phyloP scores from a whole-genome alignment of 1,140 invertebrate species.

The Zaprionus nigranus region DNA sequence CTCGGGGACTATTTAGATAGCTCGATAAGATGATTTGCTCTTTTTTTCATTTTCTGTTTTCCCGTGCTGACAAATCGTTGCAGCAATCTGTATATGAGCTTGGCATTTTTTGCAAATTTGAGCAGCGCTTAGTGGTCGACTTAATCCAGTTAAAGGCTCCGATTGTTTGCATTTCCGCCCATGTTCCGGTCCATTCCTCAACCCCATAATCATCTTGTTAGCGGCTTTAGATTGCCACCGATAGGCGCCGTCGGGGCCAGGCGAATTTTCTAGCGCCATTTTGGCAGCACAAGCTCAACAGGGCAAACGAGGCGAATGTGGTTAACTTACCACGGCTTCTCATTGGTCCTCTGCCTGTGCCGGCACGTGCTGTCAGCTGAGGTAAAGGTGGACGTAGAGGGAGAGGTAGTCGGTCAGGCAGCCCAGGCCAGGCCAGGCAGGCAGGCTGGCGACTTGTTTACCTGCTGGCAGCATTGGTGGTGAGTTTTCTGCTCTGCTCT shows the following conservation, averaged over 20 bases:
- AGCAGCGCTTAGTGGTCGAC: constrained; percentile 56
- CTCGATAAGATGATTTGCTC: constrained; percentile 49
- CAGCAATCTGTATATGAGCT: constrained; percentile 29
- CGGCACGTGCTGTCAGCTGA: constrained; percentile 68
- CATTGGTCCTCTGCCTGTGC: constrained; percentile 50
- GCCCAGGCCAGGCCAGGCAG: not conserved
- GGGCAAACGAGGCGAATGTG: not conserved
- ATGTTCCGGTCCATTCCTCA: constrained; percentile 59
- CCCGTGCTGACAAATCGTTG: constrained; percentile 76
- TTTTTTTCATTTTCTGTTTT: constrained; percentile 23
- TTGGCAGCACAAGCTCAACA: constrained; percentile 47
- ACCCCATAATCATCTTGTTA: constrained; percentile 78
- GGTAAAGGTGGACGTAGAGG: not conserved
- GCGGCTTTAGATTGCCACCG: constrained; percentile 67
- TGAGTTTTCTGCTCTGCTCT: constrained; percentile 34
- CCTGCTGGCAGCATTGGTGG: constrained; percentile 50
- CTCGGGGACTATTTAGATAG: constrained; percentile 58
- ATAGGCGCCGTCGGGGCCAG: constrained; percentile 39
- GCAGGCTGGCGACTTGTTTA: constrained; percentile 59
- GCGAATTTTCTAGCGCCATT: constrained; percentile 56
- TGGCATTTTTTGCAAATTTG: constrained; percentile 74
- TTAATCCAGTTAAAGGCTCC: constrained; percentile 60
- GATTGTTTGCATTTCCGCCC: constrained; percentile 79
- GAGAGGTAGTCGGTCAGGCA: constrained; percentile 2
- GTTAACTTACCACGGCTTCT: constrained; percentile 55